Base-by-base conservation (phyloP, 30 jellyfish, hydroid and myxozoan genomes). In the Chironex yamaguchii region DNA sequence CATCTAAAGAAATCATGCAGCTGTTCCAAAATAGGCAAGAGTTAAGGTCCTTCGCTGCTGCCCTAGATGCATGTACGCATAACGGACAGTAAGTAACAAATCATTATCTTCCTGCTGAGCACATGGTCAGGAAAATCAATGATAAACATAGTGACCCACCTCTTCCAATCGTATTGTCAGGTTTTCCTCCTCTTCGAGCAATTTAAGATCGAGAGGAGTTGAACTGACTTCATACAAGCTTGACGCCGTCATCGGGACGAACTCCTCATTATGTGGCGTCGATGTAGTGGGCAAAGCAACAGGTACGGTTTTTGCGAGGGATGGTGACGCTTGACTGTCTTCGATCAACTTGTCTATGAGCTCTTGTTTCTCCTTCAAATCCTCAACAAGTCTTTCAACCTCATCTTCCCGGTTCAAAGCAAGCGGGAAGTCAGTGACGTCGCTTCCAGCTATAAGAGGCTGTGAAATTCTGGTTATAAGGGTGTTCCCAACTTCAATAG, bases 401-500 rank as follows among this genome's bases (percentile, higher is more conserved):
- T 85, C 89, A 21, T 49, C 74, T 6, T 36, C 20, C 1, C 77
- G 78, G 17, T 35, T 68, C 71, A 31, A 31, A 3, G 81, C 63
- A 62, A 49, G 76, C 14, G 52, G 62, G 0, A 62, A 0, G 35
- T 74, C 90, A 2, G 33, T 28, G 29, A 24, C 73, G 42, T 26
- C 81, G 32, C 6, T 21, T 11, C 35, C 64, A 28, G 89, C 24
- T 22, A 77, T 58, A 75, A 74, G 52, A 0, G 96, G 90, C 31
- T 72, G 52, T 24, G 36, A n/a, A 25, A 85, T 36, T 25, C 81
- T 89, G 36, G 62, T 62, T 13, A 74, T 34, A 23, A 85, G 84
- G n/a, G 36, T 85, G 23, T 72, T 50, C 34, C 96, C 96, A 14
- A 85, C 24, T 3, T 81, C 86, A 12, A 85, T 26, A 22, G 87